A percentile compares a stretch with the other conserved stretches of the same genome.
phyloP scores from a whole-genome alignment of 1,140 invertebrate species.

The Hylyphantes graminicola region DNA sequence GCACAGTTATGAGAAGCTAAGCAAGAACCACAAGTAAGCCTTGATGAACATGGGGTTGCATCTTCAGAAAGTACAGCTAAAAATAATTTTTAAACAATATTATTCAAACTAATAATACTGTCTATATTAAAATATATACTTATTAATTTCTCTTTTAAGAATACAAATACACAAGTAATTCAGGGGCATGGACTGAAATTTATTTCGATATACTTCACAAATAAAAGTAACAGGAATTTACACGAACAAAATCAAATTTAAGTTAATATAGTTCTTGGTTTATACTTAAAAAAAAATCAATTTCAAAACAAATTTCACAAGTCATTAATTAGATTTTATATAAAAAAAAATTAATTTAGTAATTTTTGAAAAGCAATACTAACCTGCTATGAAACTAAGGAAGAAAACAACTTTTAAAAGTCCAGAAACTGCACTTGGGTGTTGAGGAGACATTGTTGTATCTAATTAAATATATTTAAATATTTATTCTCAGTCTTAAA shows the following conservation, averaged over 20 bases:
- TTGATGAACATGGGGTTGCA: constrained; percentile 75
- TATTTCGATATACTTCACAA: background rate
- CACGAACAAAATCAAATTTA: background rate
- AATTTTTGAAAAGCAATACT: background rate
- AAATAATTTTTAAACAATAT: background rate
- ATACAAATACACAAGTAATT: background rate
- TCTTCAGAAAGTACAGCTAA: constrained; percentile 25
- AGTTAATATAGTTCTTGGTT: background rate
- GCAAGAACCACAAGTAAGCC: constrained; percentile 88
- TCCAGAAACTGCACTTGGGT: no score
- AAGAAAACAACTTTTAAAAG: background rate
- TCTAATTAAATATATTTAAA: no score
- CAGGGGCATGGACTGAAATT: no score
- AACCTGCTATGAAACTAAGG: background rate
- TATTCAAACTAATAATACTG: background rate
- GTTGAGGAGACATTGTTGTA: no score
- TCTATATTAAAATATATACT: background rate
- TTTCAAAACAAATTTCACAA: background rate
- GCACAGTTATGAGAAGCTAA: constrained; percentile 90
- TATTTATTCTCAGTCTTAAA: no score
- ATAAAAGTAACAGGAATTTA: background rate
- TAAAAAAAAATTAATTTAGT: background rate
- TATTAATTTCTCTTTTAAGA: background rate
- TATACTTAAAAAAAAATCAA: background rate
- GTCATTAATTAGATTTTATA: background rate